Evolutionary conservation across 2,113 vertebrate species (phyloP).

Genomic region (Austrofundulus limnaeus): DNA sequence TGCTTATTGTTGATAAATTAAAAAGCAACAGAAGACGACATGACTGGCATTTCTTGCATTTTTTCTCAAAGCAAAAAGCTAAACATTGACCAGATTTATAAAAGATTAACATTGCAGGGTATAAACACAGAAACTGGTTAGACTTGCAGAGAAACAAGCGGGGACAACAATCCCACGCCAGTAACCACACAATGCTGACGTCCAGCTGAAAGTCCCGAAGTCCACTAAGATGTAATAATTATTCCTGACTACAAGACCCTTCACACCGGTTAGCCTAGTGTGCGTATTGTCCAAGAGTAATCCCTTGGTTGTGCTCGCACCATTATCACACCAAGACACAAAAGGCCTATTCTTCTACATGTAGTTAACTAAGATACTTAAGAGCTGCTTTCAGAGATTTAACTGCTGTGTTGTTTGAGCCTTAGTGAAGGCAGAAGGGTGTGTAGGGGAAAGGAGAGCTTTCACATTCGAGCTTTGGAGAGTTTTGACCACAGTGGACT

Average conservation of each 20-base stretch:
- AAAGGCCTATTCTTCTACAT: slow-evolving; percentile 66
- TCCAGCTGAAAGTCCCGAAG: slow-evolving; percentile 25
- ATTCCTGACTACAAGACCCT: slow-evolving; percentile 53
- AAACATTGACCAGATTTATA: slow-evolving; percentile 36
- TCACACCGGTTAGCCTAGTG: slow-evolving; percentile 56
- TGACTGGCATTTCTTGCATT: slow-evolving; percentile 32
- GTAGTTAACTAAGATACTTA: slow-evolving; percentile 68
- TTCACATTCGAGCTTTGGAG: slow-evolving; percentile 8
- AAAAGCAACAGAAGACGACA: slow-evolving; percentile 35
- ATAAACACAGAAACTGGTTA: slow-evolving; percentile 17
- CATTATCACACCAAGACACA: slow-evolving; percentile 62
- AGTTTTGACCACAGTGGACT: slow-evolving; percentile 11
- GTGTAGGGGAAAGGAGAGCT: slow-evolving; percentile 24
- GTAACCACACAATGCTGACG: slow-evolving; percentile 27
- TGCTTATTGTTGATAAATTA: slow-evolving; percentile 47
- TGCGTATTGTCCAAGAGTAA: slow-evolving; percentile 53
- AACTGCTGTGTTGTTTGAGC: slow-evolving; percentile 53
- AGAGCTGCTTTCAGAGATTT: slow-evolving; percentile 59
- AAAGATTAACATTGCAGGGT: slow-evolving; percentile 12
- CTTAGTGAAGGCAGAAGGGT: slow-evolving; percentile 36
- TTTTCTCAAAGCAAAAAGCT: slow-evolving; percentile 29
- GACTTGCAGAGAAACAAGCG: slow-evolving; percentile 18
- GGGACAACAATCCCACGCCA: slow-evolving; percentile 18
- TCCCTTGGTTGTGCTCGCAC: slow-evolving; percentile 64
- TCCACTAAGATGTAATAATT: slow-evolving; percentile 59